phyloP scores from a whole-genome alignment of 1,140 invertebrate species.

The Sitodiplosis mosellana region DNA sequence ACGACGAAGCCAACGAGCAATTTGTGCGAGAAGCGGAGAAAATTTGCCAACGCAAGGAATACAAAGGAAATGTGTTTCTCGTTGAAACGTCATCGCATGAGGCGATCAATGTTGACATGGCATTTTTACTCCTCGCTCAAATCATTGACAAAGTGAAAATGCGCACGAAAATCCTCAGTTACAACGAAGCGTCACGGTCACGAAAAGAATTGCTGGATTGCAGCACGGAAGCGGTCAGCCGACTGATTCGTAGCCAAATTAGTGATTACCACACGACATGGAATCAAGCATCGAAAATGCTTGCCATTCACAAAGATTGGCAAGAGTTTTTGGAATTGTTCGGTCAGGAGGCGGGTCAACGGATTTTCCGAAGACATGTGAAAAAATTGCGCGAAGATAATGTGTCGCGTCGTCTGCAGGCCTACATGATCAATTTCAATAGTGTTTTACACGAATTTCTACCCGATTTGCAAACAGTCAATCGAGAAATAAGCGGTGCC shows the following conservation, averaged over 20 bases:
- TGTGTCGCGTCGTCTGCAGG: conserved; percentile 55
- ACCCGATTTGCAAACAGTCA: conserved; percentile 57
- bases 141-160: conserved; percentile 61
- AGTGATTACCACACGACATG: conserved; percentile 72
- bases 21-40: conserved; percentile 80
- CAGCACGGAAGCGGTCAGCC: conserved; percentile 71
- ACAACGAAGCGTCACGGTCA: conserved; percentile 65
- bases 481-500: conserved; percentile 31
- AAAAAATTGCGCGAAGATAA: conserved; percentile 75
- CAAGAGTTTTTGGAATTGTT: conserved; percentile 81
- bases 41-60: conserved; percentile 77
- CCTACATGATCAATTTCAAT: conserved; percentile 64
- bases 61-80: conserved; percentile 69
- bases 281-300: conserved; percentile 69
- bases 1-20: conserved; percentile 78
- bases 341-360: conserved; percentile 57
- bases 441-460: conserved; percentile 64
- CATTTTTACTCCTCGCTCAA: conserved; percentile 83
- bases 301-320: conserved; percentile 75
- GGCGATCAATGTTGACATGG: conserved; percentile 90
- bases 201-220: conserved; percentile 77
- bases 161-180: conserved; percentile 54
- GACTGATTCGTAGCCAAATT: conserved; percentile 56
- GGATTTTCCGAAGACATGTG: conserved; percentile 62
- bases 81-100: conserved; percentile 92